Conservation (phyloP, 1,140 invertebrate species). For the Brachionus rotundiformis region DNA sequence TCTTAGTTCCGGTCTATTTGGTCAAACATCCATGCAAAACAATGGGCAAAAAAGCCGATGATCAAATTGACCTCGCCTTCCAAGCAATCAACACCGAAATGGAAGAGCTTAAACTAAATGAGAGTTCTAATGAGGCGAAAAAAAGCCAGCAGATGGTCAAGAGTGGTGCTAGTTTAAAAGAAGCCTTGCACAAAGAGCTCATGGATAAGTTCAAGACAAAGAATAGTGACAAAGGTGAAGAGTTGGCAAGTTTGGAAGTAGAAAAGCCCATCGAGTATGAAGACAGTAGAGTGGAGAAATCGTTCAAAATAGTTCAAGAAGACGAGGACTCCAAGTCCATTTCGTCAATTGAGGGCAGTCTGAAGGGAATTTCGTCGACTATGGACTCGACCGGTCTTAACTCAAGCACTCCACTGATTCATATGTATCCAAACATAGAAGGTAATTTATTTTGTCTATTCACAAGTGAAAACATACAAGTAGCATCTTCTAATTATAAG, state of each 20-base stretch:
- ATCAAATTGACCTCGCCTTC: neutral
- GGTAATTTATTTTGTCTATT: conserved; percentile 43
- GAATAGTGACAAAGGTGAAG: neutral
- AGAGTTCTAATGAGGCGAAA: neutral
- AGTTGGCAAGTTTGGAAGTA: neutral
- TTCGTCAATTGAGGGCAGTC: conserved; percentile 51
- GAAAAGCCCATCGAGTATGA: neutral
- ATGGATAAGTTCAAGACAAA: conserved; percentile 9
- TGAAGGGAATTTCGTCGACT: conserved; percentile 36
- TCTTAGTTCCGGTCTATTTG: conserved; percentile 41
- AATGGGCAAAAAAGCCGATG: neutral
- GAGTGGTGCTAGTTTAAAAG: conserved; percentile 10
- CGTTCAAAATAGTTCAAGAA: conserved; percentile 17
- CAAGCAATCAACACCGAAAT: neutral
- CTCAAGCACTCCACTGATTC: conserved; percentile 46
- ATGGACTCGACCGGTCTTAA: neutral
- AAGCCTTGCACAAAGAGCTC: conserved; percentile 22
- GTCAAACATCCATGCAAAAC: conserved; percentile 38
- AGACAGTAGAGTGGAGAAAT: neutral
- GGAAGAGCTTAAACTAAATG: neutral
- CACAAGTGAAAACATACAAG: neutral
- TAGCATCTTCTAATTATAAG: conserved; percentile 4
- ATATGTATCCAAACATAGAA: conserved; percentile 47
- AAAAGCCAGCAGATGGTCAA: neutral
- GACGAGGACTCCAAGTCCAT: conserved; percentile 20